Base-by-base conservation (phyloP, 2,113 vertebrate genomes). In the Bubo scandiacus region DNA sequence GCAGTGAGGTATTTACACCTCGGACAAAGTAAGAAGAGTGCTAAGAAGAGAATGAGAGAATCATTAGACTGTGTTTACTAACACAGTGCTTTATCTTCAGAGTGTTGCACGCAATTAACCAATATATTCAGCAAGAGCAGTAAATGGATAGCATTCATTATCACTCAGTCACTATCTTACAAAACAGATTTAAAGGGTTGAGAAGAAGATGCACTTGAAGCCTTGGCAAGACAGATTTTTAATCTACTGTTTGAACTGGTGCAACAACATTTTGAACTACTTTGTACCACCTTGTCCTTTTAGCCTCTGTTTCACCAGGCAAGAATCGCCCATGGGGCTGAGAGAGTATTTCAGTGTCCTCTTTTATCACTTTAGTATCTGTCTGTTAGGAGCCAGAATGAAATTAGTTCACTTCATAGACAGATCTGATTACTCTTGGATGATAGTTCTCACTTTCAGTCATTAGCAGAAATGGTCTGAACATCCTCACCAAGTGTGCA, bases 111-210 rank as follows among this genome's bases (percentile, higher is more conserved):
- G 86, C 84, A 88, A 92, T 93, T 93, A 96, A 81, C 84, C 75
- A 71, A 90, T 49, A 61, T 57, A 90, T 94, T 92, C 81, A 90
- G 79, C 79, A 86, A 91, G 45, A 17, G 6, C 45, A 74, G 79
- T 67, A 84, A 95, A 91, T 43, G 71, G 66, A 74, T 88, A 92
- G 79, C 81, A 72, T 81, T 92, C 90, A 95, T 96, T 96, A 97
- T 91, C 96, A 96, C 81, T 47, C 78, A 95, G 90, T 78, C 82
- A 72, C 62, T 79, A 27, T 61, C 86, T 92, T 81, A 57, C 54
- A 74, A 80, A 85, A 74, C 26, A 61, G 47, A 68, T 91, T 91
- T 77, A 51, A 90, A 90, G 51, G n/a, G 63, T 68, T 90, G n/a
- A 93, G 78, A 77, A 68, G 55, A 61, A 51, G 68, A 79, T 77